Conservation (phyloP, 2,113 vertebrate species). For the Barbus barbus region DNA sequence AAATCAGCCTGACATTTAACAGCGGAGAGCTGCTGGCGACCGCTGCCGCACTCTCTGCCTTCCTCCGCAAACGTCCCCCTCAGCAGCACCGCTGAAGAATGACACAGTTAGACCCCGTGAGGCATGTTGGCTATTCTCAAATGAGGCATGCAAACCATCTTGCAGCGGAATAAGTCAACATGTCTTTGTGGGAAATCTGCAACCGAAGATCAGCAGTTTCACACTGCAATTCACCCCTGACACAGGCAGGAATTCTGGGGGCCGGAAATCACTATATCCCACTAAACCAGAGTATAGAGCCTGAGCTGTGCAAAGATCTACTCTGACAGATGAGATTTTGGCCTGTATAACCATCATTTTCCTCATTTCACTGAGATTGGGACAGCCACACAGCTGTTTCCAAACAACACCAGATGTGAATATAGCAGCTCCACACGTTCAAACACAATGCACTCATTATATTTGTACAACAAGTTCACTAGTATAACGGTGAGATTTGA, state of each 20-base stretch:
- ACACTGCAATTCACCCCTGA: no score
- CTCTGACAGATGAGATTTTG: background rate
- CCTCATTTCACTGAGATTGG: conserved; percentile 26
- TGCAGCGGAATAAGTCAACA: background rate
- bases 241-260: conserved; percentile 21
- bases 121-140: conserved; percentile 46
- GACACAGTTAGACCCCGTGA: conserved; percentile 32
- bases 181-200: conserved; percentile 35
- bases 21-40: conserved; percentile 18
- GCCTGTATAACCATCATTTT: background rate
- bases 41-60: conserved; percentile 10
- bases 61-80: conserved; percentile 37
- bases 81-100: conserved; percentile 28
- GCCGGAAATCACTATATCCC: conserved; percentile 25
- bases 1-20: conserved; percentile 41
- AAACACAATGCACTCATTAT: background rate
- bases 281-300: conserved; percentile 2
- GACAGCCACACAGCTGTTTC: background rate
- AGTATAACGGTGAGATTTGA: background rate
- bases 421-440: background rate
- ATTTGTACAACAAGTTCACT: no score
- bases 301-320: conserved; percentile 5
- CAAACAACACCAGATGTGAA: conserved; percentile 12
- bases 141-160: conserved; percentile 44
- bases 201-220: conserved; percentile 26